phyloP scores from a whole-genome alignment of 2,113 vertebrate genomes.

The Engraulis encrasicolus region DNA sequence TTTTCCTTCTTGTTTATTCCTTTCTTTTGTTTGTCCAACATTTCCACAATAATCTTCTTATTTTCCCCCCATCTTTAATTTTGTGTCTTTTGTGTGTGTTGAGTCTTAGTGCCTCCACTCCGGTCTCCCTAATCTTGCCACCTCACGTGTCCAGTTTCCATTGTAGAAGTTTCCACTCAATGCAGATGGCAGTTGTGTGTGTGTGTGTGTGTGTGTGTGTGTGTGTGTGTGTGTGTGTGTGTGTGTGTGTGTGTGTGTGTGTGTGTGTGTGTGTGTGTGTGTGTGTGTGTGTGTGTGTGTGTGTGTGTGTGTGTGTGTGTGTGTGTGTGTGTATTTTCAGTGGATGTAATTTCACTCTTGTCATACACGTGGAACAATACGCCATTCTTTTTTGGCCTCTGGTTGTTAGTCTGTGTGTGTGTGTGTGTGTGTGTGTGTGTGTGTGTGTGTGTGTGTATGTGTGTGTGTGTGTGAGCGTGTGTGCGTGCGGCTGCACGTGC shows the following conservation, averaged over 20 bases:
- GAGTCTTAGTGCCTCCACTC: neutral
- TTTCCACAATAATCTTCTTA: too few species aligned
- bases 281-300: neutral
- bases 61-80: too few species aligned
- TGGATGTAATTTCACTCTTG: conserved; percentile 17
- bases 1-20: neutral
- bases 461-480: neutral
- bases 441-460: conserved; percentile 22
- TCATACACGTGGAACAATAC: neutral
- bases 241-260: conserved; percentile 1
- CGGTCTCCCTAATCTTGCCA: neutral
- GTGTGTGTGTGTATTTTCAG: neutral
- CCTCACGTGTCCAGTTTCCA: neutral
- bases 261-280: conserved; percentile 14
- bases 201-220: neutral
- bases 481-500: too few species aligned
- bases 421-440: conserved; percentile 23
- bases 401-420: neutral
- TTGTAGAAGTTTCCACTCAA: neutral
- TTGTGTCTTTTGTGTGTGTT: neutral
- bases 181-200: neutral
- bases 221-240: neutral
- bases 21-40: neutral
- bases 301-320: too few species aligned
- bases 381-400: neutral